A percentile compares a stretch with the other conserved stretches of the same genome.
Evolutionary conservation across 2,797 vertebrate genomes (phyloP).

Genomic region (Schizothorax lantsangensis): DNA sequence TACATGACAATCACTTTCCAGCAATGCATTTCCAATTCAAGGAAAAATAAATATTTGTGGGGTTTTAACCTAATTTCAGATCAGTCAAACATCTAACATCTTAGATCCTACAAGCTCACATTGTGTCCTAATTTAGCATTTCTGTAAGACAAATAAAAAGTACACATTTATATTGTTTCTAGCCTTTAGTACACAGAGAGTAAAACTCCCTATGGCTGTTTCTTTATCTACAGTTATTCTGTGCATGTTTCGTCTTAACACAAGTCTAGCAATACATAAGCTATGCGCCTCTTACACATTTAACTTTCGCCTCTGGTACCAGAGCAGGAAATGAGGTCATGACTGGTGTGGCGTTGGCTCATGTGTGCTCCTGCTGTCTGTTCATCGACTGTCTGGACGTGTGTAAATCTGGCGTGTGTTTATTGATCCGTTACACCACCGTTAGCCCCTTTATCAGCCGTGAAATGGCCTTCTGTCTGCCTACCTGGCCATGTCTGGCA

Average conservation of each 20-base stretch:
- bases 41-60: background rate
- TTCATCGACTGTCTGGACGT: constrained; percentile 39
- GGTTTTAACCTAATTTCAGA: background rate
- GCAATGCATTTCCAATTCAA: background rate
- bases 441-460: constrained; percentile 64
- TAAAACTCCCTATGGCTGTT: background rate
- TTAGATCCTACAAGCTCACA: background rate
- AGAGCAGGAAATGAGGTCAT: constrained; percentile 49
- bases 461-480: constrained; percentile 65
- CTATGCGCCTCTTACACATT: constrained; percentile 4
- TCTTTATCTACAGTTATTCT: background rate
- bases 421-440: constrained; percentile 63
- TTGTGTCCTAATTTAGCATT: background rate
- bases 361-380: constrained; percentile 39
- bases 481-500: constrained; percentile 57
- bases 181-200: background rate
- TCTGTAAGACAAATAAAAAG: background rate
- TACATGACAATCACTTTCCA: background rate
- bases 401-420: constrained; percentile 60
- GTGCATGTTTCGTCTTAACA: background rate
- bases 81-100: constrained; percentile 5
- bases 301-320: constrained; percentile 32
- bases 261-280: background rate
- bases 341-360: constrained; percentile 28
- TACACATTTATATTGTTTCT: background rate